These are phyloP conservation scores for Lacerta agilis DNA, from an alignment of 2,797 vertebrate genomes.

Conservation along the genomic window DNA sequence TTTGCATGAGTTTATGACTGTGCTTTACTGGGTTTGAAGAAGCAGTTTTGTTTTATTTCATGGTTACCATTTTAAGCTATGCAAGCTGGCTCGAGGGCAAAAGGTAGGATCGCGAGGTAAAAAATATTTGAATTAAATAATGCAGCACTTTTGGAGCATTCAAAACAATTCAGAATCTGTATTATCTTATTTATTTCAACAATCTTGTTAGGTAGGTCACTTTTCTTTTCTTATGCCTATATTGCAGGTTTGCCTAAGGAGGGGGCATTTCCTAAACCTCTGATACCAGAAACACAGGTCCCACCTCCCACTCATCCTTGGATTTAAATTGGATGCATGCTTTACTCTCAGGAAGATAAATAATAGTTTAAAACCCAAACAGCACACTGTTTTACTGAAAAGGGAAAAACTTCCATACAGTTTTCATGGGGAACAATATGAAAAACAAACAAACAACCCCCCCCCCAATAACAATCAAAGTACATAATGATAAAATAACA, in stretches of 20 bases:
- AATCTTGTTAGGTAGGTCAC: not conserved
- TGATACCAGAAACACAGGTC: not conserved
- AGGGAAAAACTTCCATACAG: not conserved
- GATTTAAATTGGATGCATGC: not conserved
- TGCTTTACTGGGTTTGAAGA: not conserved
- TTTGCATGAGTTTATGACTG: not conserved
- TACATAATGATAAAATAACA: not conserved
- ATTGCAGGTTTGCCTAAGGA: not conserved
- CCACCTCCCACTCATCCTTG: not conserved
- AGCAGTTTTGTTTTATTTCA: not conserved
- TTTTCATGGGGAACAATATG: not conserved
- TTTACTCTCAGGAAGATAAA: not conserved
- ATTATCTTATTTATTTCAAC: not conserved
- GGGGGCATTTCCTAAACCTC: not conserved
- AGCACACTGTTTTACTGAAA: not conserved
- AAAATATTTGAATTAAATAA: not conserved
- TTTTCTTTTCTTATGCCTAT: not conserved
- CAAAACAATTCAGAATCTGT: not conserved
- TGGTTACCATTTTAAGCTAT: not conserved
- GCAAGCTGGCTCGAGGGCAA: not conserved
- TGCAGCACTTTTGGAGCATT: not conserved
- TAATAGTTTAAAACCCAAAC: not conserved
- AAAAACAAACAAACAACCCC: not conserved
- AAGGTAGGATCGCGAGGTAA: not conserved
- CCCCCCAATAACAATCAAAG: not conserved